Base-by-base conservation (phyloP, 92 coral and sea anemone species). In the Porites cylindrica region DNA sequence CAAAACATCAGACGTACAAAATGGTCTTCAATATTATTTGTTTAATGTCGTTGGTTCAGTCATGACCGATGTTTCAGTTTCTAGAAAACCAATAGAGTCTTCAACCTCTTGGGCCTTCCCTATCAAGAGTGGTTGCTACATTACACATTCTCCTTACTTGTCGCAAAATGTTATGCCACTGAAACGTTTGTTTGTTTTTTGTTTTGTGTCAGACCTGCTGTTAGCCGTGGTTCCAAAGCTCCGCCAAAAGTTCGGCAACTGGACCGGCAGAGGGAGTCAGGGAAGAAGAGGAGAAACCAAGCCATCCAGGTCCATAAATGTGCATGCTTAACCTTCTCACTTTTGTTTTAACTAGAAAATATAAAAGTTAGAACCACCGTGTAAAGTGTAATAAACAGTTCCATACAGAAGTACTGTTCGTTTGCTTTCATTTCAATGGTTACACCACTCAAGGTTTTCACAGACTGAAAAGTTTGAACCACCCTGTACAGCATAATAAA, bases 221-320 rank as follows among this genome's bases (percentile, higher is more conserved):
- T 90, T 59, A 97, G 98, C 59, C 97, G 99, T n/a, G 98, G 98
- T 6, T 97, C 98, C 6, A 97, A 92, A 73, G 94, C 95, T 4
- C 97, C 99, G 38, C 98, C 97, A 11, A 97, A 97, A 85, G 98
- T 97, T 19, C 86, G 95, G 51, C 96, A 93, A 13, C 89, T 85
- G 70, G 98, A 94, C 67, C 91, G 96, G 70, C 88, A 82, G 7
- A 88, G 88, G 80, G 97, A 95, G 47, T 81, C 93, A 29, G 93
- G 94, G 72, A 94, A 91, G 70, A 93, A 93, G 82, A 93, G 97
- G 63, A 93, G 95, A 32, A 90, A 86, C 50, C 98, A 95, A 38
- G 90, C 94, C 29, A 93, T 97, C 66, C 97, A 96, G 96, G 99
- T 96, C 20, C 23, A 66, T 8, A 70, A 51, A 50, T 38, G 47